These are phyloP conservation scores for Cepphus grylle DNA, from an alignment of 2,113 vertebrate species.

Conservation along the genomic window DNA sequence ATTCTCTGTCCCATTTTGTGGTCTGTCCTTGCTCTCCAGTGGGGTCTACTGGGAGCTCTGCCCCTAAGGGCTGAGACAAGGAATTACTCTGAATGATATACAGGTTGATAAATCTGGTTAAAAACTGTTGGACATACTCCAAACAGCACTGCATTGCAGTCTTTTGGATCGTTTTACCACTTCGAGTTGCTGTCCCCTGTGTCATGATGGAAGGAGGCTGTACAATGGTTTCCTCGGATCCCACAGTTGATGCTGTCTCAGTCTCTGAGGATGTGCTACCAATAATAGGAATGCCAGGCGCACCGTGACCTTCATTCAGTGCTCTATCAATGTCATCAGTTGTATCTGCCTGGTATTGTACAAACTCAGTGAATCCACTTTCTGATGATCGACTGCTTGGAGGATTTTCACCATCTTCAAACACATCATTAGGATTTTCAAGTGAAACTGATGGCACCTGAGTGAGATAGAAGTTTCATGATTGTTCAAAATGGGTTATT, in stretches of 20 bases:
- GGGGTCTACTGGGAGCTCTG: slow-evolving; percentile 63
- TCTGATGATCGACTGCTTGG: slow-evolving; percentile 83
- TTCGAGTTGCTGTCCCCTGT: slow-evolving; percentile 60
- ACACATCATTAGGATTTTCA: slow-evolving; percentile 82
- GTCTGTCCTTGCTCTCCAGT: slow-evolving; percentile 50
- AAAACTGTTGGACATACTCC: slow-evolving; percentile 94
- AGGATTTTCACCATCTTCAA: slow-evolving; percentile 85
- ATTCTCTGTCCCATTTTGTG: slow-evolving; percentile 69
- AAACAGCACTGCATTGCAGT: slow-evolving; percentile 97
- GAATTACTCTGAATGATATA: slow-evolving; percentile 79
- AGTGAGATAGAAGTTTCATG: background rate
- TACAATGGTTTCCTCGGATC: slow-evolving; percentile 76
- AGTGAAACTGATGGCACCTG: slow-evolving; percentile 73
- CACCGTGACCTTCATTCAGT: slow-evolving; percentile 50
- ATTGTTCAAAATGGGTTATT: background rate
- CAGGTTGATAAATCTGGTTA: slow-evolving; percentile 88
- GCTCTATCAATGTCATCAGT: slow-evolving; percentile 77
- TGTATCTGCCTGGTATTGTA: slow-evolving; percentile 88
- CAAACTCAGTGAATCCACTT: slow-evolving; percentile 94
- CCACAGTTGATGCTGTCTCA: slow-evolving; percentile 79
- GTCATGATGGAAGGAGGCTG: slow-evolving; percentile 55
- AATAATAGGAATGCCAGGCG: slow-evolving; percentile 57
- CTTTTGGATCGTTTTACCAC: slow-evolving; percentile 83
- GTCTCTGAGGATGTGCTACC: slow-evolving; percentile 79
- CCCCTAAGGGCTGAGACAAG: slow-evolving; percentile 52